Percentiles rank a stretch among this genome's conserved stretches.
phyloP scores from a whole-genome alignment of 2,113 vertebrate species.

The Pelecanus crispus region DNA sequence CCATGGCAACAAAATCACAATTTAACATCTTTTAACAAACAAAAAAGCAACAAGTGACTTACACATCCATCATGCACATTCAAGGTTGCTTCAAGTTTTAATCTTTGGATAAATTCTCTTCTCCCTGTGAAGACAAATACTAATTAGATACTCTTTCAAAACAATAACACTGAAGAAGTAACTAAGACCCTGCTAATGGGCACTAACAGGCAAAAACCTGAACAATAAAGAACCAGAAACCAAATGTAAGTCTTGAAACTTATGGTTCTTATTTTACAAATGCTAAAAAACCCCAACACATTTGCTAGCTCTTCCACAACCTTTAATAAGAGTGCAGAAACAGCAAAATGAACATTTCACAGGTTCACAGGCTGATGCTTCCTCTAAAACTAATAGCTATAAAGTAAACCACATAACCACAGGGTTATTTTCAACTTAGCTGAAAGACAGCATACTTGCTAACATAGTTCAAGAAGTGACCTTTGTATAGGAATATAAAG shows the following conservation, averaged over 20 bases:
- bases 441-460: background rate
- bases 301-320: background rate
- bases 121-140: conserved; percentile 79
- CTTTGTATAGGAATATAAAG: background rate
- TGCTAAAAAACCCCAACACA: background rate
- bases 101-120: conserved; percentile 98
- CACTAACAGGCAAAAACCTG: background rate
- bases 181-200: background rate
- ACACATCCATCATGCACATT: conserved; percentile 98
- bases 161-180: background rate
- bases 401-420: background rate
- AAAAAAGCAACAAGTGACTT: conserved; percentile 71
- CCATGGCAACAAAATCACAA: background rate
- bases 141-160: background rate
- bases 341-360: background rate
- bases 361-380: background rate
- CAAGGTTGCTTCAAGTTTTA: conserved; percentile 96
- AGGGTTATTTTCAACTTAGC: background rate
- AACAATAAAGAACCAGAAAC: background rate
- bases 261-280: background rate
- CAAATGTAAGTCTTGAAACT: background rate
- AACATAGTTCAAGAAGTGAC: background rate
- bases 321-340: background rate
- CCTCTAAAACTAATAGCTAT: background rate
- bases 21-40: background rate